These are phyloP conservation scores for Neogale vison DNA, from an alignment of 2,113 vertebrate species.

Conservation along the genomic window DNA sequence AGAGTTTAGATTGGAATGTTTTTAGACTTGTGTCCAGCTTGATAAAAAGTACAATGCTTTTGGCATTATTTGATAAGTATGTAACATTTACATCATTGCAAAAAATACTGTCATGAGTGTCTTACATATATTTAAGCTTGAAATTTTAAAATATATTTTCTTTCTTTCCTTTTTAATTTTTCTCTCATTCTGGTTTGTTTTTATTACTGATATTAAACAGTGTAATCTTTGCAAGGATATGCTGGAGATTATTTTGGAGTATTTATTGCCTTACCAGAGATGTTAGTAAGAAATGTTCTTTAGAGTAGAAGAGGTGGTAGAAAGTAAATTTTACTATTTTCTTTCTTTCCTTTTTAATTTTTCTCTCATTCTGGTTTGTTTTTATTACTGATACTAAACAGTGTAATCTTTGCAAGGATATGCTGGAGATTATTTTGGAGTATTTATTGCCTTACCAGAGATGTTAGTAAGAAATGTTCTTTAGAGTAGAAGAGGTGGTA, in stretches of 20 bases:
- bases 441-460: conserved; percentile 87
- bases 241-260: conserved; percentile 86
- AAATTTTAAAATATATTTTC: conserved; percentile 80
- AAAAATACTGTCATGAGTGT: conserved; percentile 85
- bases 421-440: conserved; percentile 86
- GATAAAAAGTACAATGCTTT: background rate
- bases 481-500: conserved; percentile 77
- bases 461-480: conserved; percentile 85
- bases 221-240: conserved; percentile 85
- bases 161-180: background rate
- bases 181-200: conserved; percentile 42
- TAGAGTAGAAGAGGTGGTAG: conserved; percentile 77
- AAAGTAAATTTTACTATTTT: conserved; percentile 75
- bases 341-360: background rate
- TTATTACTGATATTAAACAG: conserved; percentile 77
- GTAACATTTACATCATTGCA: conserved; percentile 86
- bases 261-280: conserved; percentile 87
- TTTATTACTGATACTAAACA: conserved; percentile 77
- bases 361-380: conserved; percentile 39
- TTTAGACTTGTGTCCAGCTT: background rate
- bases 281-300: conserved; percentile 84
- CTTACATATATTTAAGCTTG: conserved; percentile 85
- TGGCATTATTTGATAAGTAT: conserved; percentile 88
- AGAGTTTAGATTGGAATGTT: background rate
- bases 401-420: conserved; percentile 85